phyloP scores from a whole-genome alignment of 2,797 vertebrate species.

The Tinamus major region DNA sequence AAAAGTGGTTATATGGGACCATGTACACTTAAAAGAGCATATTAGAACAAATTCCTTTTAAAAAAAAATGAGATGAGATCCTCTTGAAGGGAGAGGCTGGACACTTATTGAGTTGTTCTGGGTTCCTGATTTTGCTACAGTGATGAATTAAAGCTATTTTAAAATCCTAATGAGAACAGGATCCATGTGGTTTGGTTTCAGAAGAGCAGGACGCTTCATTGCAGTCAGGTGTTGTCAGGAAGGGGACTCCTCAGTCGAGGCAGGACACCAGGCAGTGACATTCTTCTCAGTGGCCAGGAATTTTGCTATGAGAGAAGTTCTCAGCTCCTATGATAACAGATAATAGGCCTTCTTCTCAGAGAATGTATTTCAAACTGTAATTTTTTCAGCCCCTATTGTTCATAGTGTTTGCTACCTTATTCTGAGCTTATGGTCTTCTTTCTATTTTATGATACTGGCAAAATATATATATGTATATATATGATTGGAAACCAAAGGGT shows the following conservation, averaged over 20 bases:
- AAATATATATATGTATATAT: background rate
- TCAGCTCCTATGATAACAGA: background rate
- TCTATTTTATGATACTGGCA: background rate
- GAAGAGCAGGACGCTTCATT: background rate
- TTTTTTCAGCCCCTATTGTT: background rate
- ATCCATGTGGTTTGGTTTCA: background rate
- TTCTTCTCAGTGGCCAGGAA: background rate
- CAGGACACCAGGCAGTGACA: background rate
- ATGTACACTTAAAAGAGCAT: slow-evolving; percentile 49
- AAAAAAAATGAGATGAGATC: background rate
- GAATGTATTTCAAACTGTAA: background rate
- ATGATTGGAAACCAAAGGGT: background rate
- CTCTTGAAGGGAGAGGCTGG: background rate
- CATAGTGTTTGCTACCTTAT: background rate
- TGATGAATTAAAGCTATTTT: background rate
- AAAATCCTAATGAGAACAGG: background rate
- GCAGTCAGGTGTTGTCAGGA: rapidly evolving
- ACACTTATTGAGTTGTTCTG: background rate
- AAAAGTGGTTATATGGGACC: slow-evolving; percentile 38
- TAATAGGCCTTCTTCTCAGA: background rate
- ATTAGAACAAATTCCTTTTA: slow-evolving; percentile 14
- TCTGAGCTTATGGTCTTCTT: background rate
- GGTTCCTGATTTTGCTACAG: background rate
- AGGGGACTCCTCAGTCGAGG: background rate
- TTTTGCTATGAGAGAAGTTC: background rate